These are phyloP conservation scores for Nudaria mundana DNA, from an alignment of 2,888 invertebrate species.

Conservation along the genomic window DNA sequence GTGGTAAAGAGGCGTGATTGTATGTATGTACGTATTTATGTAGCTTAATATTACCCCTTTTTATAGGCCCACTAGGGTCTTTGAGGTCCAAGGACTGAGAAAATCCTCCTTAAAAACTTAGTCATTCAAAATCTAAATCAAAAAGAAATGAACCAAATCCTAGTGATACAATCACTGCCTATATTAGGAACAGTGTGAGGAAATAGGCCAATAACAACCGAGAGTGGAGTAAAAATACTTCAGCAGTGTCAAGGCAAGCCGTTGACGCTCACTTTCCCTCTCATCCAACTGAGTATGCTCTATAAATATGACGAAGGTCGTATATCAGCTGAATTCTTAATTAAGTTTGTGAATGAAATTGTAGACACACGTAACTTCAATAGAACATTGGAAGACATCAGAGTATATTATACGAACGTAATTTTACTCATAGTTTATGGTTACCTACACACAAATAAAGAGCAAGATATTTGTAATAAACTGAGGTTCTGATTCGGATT, in stretches of 20 bases:
- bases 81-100: too few species aligned
- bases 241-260: conserved; percentile 71
- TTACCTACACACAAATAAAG: too few species aligned
- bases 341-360: conserved; percentile 14
- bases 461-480: too few species aligned
- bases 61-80: too few species aligned
- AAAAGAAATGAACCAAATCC: conserved; percentile 4
- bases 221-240: conserved; percentile 62
- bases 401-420: too few species aligned
- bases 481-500: too few species aligned
- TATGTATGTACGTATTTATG: too few species aligned
- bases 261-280: conserved; percentile 62
- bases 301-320: conserved; percentile 43
- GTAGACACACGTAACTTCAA: not conserved
- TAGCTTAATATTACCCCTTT: too few species aligned
- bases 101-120: too few species aligned
- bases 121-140: not conserved
- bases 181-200: conserved; percentile 34
- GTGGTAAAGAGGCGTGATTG: too few species aligned
- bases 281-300: conserved; percentile 31
- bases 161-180: conserved; percentile 30
- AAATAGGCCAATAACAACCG: conserved; percentile 54
- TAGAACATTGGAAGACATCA: too few species aligned
- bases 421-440: too few species aligned
- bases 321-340: conserved; percentile 17